These are phyloP conservation scores for Syritta pipiens DNA, from an alignment of 2,888 invertebrate species.

Conservation along the genomic window DNA sequence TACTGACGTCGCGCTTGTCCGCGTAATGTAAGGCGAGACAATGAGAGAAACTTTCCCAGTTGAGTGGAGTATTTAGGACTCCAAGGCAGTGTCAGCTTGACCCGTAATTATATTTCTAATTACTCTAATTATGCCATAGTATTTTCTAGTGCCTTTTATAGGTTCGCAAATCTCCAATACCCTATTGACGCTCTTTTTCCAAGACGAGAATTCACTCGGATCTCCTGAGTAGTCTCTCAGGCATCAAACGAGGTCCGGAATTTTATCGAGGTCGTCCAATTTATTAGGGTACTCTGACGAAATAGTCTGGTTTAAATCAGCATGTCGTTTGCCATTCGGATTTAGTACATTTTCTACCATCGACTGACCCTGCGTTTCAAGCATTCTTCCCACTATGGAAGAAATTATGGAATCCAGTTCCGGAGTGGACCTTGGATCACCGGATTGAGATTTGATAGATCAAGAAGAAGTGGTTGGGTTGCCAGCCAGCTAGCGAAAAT, in stretches of 20 bases:
- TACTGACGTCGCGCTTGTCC: not conserved
- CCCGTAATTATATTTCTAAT: too few species aligned
- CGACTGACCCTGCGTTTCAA: not conserved
- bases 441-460: not conserved
- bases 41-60: too few species aligned
- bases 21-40: not conserved
- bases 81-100: too few species aligned
- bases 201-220: not conserved
- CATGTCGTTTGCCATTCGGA: not conserved
- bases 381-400: not conserved
- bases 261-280: not conserved
- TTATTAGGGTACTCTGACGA: not conserved
- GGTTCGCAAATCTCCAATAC: not conserved
- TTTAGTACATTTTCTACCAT: not conserved
- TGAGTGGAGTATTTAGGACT: too few species aligned
- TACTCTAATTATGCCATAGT: not conserved
- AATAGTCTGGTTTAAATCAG: not conserved
- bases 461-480: too few species aligned
- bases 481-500: too few species aligned
- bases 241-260: too few species aligned
- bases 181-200: not conserved
- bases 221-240: too few species aligned
- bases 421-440: not conserved
- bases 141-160: too few species aligned
- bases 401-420: not conserved